Evolutionary conservation across 2,113 vertebrate species (phyloP), one percentile per base, ranked within the genome.

Genomic region (Nerophis lumbriciformis): DNA sequence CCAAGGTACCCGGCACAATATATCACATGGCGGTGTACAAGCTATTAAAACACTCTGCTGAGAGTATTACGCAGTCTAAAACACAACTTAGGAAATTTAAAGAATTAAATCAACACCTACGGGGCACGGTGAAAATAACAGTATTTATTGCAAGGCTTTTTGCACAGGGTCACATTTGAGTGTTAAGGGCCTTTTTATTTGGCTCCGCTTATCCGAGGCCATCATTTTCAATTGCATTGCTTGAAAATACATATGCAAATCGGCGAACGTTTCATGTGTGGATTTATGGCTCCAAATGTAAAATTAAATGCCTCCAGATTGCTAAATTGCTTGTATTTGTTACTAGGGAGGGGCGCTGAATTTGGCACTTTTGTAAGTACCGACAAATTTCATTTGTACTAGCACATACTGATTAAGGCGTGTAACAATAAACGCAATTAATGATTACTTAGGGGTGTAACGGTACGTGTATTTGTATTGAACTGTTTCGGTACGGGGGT

Each of bases 1-100:
- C 16, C 38, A 57, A 57, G 42, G 54, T 15, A 5, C n/a, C 9
- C 4, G 8, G 53, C 42, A 42, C 9, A 21, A 44, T 57, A 57
- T 44, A 42, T 57, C 38, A 57, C 5, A 16, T 19, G 2, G n/a
- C 12, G 1, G 10, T 21, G 5, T 19, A 11, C n/a, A 57, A 57
- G 38, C 54, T 57, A 42, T 57, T 57, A 57, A 54, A 54, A n/a
- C 15, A 42, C n/a, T 57, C 49, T 19, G 5, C 9, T 39, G 53
- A 8, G 53, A n/a, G 14, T 39, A 37, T 38, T 5, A n/a, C 35
- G 9, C 14, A 0, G 35, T n/a, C 53, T 6, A 44, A 45, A 12
- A 44, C 53, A 35, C 53, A 44, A 35, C 38, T 6, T 4, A 11
- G 38, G 19, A 57, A 57, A 57, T 44, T 38, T 42, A 57, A 8